Percentiles rank a stretch among this genome's conserved stretches.
phyloP scores from a whole-genome alignment of 2,797 vertebrate species.

The Enteromius fasciolatus region DNA sequence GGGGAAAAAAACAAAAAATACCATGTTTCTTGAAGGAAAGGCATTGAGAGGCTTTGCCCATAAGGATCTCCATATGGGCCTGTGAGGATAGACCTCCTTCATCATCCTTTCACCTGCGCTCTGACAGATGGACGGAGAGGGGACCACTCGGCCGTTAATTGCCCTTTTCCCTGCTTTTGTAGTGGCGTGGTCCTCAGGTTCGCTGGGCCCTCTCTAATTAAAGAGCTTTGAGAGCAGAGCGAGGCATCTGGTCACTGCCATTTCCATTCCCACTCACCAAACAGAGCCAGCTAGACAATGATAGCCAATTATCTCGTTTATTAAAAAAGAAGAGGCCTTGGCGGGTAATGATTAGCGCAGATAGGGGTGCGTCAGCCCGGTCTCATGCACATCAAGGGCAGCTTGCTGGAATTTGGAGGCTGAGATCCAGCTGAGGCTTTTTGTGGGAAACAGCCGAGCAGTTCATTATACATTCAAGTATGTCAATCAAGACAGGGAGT shows the following conservation, averaged over 20 bases:
- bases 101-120: slow-evolving; percentile 76
- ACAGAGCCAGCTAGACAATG: slow-evolving; percentile 76
- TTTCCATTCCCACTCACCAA: slow-evolving; percentile 78
- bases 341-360: slow-evolving; percentile 72
- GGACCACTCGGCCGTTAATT: slow-evolving; percentile 80
- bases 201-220: slow-evolving; percentile 83
- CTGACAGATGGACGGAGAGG: slow-evolving; percentile 80
- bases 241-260: slow-evolving; percentile 85
- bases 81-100: slow-evolving; percentile 59
- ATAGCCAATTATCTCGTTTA: slow-evolving; percentile 78
- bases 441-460: slow-evolving; percentile 43
- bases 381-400: slow-evolving; percentile 47
- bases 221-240: slow-evolving; percentile 77
- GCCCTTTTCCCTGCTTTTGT: slow-evolving; percentile 78
- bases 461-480: slow-evolving; percentile 50
- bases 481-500: slow-evolving; percentile 44
- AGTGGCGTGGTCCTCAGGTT: slow-evolving; percentile 79
- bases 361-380: slow-evolving; percentile 54
- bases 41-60: slow-evolving; percentile 55
- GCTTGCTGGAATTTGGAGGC: slow-evolving; percentile 53
- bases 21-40: slow-evolving; percentile 51
- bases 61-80: slow-evolving; percentile 61
- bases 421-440: slow-evolving; percentile 37
- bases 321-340: slow-evolving; percentile 66
- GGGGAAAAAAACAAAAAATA: slow-evolving; percentile 36